These are phyloP conservation scores for Trachelus iudaicus DNA, from an alignment of 2,888 invertebrate genomes.

Conservation along the genomic window DNA sequence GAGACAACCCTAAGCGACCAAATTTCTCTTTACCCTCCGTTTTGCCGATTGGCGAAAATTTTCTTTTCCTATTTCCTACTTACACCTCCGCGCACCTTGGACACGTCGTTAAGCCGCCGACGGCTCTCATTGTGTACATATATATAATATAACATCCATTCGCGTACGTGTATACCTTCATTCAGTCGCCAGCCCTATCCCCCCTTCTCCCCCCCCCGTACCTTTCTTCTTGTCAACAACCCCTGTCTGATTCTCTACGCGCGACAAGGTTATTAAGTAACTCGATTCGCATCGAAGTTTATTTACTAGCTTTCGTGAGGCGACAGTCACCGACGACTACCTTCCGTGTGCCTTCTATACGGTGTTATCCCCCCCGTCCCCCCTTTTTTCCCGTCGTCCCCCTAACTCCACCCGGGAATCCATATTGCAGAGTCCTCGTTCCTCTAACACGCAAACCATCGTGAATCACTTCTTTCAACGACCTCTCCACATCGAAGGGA, in stretches of 20 bases:
- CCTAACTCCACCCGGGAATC: background rate
- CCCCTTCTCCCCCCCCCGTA: no score
- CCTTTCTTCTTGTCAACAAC: background rate
- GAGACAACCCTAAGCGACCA: background rate
- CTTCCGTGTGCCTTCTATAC: background rate
- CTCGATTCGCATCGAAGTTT: constrained; percentile 31
- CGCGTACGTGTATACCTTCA: no score
- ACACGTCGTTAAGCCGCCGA: background rate
- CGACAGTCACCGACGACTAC: constrained; percentile 9
- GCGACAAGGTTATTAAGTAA: constrained; percentile 31
- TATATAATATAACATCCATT: background rate
- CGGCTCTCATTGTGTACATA: background rate
- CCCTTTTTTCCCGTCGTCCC: no score
- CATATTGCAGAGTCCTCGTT: background rate
- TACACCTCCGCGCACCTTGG: background rate
- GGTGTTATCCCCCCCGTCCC: background rate
- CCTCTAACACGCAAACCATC: constrained; percentile 15
- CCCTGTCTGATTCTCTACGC: constrained; percentile 16
- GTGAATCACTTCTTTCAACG: constrained; percentile 14
- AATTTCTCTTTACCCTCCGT: background rate
- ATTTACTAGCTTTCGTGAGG: constrained; percentile 24
- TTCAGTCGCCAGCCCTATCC: no score
- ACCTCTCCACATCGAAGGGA: background rate
- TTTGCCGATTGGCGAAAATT: background rate
- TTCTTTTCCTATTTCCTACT: background rate